These are phyloP conservation scores for Cheilosia variabilis DNA, from an alignment of 2,888 invertebrate species.

Conservation along the genomic window DNA sequence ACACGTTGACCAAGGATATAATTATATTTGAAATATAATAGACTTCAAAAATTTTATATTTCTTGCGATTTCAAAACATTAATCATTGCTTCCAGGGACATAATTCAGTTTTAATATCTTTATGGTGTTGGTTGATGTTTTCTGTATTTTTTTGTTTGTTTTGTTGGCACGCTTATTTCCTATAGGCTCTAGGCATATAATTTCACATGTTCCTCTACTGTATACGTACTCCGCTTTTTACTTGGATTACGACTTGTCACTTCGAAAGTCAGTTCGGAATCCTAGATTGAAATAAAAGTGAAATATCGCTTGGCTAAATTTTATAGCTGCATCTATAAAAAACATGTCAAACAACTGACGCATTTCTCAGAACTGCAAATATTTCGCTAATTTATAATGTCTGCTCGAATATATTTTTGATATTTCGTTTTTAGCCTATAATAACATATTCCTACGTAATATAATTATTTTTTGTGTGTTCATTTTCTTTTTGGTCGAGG, in stretches of 20 bases:
- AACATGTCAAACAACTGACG: slow-evolving; percentile 26
- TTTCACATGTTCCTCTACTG: background rate
- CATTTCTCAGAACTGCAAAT: slow-evolving; percentile 52
- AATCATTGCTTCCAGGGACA: slow-evolving; percentile 56
- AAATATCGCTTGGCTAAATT: slow-evolving; percentile 48
- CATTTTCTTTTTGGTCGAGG: too few relatives aligned
- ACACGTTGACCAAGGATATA: slow-evolving; percentile 21
- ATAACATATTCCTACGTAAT: background rate
- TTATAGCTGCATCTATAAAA: slow-evolving; percentile 22
- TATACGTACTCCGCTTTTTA: too few relatives aligned
- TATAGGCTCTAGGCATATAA: slow-evolving; percentile 17
- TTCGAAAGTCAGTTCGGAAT: slow-evolving; percentile 50
- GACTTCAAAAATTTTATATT: slow-evolving; percentile 19
- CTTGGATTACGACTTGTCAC: slow-evolving; percentile 4
- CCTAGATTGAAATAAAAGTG: slow-evolving; percentile 44
- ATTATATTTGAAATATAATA: slow-evolving; percentile 33
- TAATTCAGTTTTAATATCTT: slow-evolving; percentile 51
- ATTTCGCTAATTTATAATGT: slow-evolving; percentile 60
- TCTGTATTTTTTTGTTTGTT: slow-evolving; percentile 1
- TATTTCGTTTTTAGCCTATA: background rate
- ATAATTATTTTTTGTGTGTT: slow-evolving; percentile 14
- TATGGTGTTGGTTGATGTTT: slow-evolving; percentile 13
- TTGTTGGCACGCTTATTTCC: slow-evolving; percentile 64
- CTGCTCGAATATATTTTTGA: slow-evolving; percentile 44
- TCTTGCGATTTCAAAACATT: slow-evolving; percentile 43